Evolutionary conservation across 2,113 vertebrate species (phyloP).

Genomic region (Struthidea cinerea): DNA sequence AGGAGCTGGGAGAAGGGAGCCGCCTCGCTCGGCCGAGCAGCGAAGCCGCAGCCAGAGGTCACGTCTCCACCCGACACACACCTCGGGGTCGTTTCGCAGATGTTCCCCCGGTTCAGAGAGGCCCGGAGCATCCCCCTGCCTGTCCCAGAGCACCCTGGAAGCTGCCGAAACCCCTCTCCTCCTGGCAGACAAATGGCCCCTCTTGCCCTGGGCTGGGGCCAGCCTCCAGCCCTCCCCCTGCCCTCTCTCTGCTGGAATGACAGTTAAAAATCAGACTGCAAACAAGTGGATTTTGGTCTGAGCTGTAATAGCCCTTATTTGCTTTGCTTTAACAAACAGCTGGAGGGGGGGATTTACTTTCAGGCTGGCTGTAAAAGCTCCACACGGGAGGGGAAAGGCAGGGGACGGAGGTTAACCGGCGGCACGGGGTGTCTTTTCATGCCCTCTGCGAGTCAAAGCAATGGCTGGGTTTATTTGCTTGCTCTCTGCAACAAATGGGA

Average conservation of each 20-base stretch:
- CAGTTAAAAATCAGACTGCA: conserved; percentile 50
- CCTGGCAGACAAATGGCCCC: conserved; percentile 53
- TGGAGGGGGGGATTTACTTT: conserved; percentile 38
- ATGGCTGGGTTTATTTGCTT: conserved; percentile 68
- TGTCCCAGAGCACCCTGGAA: not conserved
- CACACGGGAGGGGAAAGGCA: not conserved
- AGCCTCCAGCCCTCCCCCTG: not conserved
- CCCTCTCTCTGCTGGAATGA: not conserved
- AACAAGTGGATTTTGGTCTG: conserved; percentile 67
- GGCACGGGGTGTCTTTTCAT: conserved; percentile 27
- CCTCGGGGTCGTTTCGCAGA: not conserved
- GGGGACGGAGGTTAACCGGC: not conserved
- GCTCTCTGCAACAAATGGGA: conserved; percentile 74
- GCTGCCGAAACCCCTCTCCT: not conserved
- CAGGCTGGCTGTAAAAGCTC: conserved; percentile 46
- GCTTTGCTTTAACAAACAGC: conserved; percentile 75
- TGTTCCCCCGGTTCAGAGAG: conserved; percentile 11
- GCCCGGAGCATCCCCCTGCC: not conserved
- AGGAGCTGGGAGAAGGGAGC: not conserved
- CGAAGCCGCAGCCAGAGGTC: not conserved
- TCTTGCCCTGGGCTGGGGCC: conserved; percentile 36
- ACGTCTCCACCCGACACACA: not conserved
- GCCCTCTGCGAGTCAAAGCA: conserved; percentile 34
- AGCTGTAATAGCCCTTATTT: conserved; percentile 65
- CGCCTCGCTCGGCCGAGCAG: not conserved